Base-by-base conservation (phyloP, 1,140 invertebrate genomes). In the Nephotettix cincticeps region DNA sequence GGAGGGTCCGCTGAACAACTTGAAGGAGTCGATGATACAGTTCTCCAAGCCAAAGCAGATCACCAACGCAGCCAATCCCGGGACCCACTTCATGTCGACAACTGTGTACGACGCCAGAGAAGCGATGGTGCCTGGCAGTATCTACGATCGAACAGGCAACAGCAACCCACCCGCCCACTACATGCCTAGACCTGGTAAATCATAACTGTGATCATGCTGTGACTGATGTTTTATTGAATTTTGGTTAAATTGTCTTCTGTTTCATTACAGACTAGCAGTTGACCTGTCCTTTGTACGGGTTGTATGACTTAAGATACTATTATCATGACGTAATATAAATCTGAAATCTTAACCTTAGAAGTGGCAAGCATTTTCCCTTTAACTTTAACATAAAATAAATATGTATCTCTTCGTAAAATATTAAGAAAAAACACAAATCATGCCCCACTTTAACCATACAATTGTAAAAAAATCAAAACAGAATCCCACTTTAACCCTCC, bases 1-100 rank as follows among this genome's bases (percentile, higher is more conserved):
- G 0, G 98, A 99, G 84, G 98, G 98, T 0, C 97, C 98, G 0
- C 82, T 99, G 11, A 99, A 95, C 71, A 99, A 99, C 82, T 83
- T 99, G 1, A 99, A 99, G 80, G 95, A 99, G 79, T 97, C 95
- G 0, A 88, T 95, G 78, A 97, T 99, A 56, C 96, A 97, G 79
- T 98, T 99, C 79, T 93, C 95, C 9, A 99, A 99, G 81, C 97
- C 97, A 6, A 96, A 97, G 80, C 96, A 97, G 79, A 84, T 99
- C 29, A 89, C 97, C 0, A 98, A 99, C 81, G 88, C 92, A 0
- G 87, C 93, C 27, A 99, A 99, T 82, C 96, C 97, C 1, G 97
- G 96, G 1, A 94, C 94, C 0, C 94, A 98, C 78, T 99, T 98
- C 77, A 98, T 98, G 96, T 94, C 93, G 17, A 97, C 93, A 21